Conservation (phyloP, 2,888 invertebrate genomes). For the Epinotia nisella region DNA sequence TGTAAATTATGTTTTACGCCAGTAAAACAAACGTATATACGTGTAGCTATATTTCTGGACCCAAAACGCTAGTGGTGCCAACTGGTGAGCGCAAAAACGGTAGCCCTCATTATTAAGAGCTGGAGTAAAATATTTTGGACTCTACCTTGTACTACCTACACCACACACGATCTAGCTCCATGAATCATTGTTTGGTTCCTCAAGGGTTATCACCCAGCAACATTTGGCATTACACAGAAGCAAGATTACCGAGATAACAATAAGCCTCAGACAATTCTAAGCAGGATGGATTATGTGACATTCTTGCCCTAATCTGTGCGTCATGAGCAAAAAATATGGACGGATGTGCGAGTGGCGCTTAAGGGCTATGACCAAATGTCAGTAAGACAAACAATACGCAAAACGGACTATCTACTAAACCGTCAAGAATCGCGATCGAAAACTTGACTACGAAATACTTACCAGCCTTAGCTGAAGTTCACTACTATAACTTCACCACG, state of each 20-base stretch:
- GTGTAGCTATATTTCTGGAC: too few species aligned
- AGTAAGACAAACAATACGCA: constrained; percentile 14
- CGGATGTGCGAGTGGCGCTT: constrained; percentile 39
- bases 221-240: constrained; percentile 38
- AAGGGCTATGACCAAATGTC: not conserved
- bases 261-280: constrained; percentile 26
- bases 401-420: not conserved
- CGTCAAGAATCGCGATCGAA: not conserved
- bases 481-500: too few species aligned
- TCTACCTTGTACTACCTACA: not conserved
- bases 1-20: too few species aligned
- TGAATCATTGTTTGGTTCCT: constrained; percentile 26
- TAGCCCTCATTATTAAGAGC: too few species aligned
- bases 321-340: constrained; percentile 37
- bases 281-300: constrained; percentile 45
- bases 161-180: not conserved
- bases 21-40: too few species aligned
- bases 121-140: too few species aligned
- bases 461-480: too few species aligned
- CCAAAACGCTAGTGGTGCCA: too few species aligned
- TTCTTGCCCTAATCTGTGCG: constrained; percentile 40
- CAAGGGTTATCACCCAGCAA: constrained; percentile 32
- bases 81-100: too few species aligned
- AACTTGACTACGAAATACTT: not conserved
- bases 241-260: constrained; percentile 41